A percentile compares a stretch with the other conserved stretches of the same genome.
phyloP scores from a whole-genome alignment of 1,140 invertebrate genomes.

The Drosophila sechellia region DNA sequence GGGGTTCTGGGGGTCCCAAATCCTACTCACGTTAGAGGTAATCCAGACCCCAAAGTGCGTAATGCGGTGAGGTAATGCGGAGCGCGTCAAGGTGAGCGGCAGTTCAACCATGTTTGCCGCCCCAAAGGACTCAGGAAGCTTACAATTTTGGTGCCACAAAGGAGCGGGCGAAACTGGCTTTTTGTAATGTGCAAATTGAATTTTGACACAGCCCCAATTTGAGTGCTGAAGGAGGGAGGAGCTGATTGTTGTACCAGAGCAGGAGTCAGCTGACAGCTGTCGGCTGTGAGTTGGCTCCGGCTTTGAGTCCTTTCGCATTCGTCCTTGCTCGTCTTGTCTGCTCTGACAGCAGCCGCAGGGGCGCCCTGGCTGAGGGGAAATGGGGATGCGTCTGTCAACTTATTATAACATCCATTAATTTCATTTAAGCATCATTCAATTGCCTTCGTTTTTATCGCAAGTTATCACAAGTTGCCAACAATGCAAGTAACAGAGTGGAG shows the following conservation, averaged over 20 bases:
- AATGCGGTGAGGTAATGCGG: slow-evolving; percentile 16
- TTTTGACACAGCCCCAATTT: slow-evolving; percentile 70
- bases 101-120: slow-evolving; percentile 37
- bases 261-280: slow-evolving; percentile 50
- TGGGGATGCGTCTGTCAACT: slow-evolving; percentile 66
- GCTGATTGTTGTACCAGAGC: slow-evolving; percentile 31
- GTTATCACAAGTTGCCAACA: slow-evolving; percentile 69
- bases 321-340: slow-evolving; percentile 11
- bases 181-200: slow-evolving; percentile 72
- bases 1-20: not conserved
- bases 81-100: slow-evolving; percentile 8
- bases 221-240: slow-evolving; percentile 30
- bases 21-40: slow-evolving; percentile 23
- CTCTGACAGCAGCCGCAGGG: slow-evolving; percentile 4
- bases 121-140: slow-evolving; percentile 16
- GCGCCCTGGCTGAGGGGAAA: not conserved
- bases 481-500: slow-evolving; percentile 37
- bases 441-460: slow-evolving; percentile 77
- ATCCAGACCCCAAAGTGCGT: slow-evolving; percentile 22
- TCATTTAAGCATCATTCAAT: slow-evolving; percentile 82
- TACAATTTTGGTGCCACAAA: slow-evolving; percentile 23
- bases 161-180: slow-evolving; percentile 10
- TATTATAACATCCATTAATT: slow-evolving; percentile 84
- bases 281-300: slow-evolving; percentile 44
- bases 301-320: slow-evolving; percentile 28